A percentile compares a stretch with the other conserved stretches of the same genome.
Conservation (phyloP, 1,140 invertebrate genomes). For the Micrasema longulum region DNA sequence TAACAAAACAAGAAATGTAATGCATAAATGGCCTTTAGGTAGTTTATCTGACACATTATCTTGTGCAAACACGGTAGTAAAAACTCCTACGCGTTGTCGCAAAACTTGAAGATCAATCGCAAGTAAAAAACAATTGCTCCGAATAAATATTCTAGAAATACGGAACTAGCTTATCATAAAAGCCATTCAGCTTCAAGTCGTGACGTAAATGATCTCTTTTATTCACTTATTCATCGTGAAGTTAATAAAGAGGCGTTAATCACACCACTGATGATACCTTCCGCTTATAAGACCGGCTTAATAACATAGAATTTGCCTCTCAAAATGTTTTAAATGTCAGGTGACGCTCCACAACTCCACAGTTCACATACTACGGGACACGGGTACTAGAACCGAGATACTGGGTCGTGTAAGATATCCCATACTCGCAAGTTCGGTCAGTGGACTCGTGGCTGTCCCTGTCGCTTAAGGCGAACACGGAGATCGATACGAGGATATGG, state of each 20-base stretch:
- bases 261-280: constrained; percentile 53
- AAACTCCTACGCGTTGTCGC: too few relatives aligned
- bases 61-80: too few relatives aligned
- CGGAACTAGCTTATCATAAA: constrained; percentile 12
- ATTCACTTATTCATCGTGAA: constrained; percentile 42
- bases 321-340: constrained; percentile 55
- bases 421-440: too few relatives aligned
- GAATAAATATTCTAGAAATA: constrained; percentile 18
- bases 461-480: not conserved
- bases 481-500: constrained; percentile 14
- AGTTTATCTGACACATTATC: too few relatives aligned
- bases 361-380: not conserved
- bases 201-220: constrained; percentile 39
- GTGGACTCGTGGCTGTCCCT: constrained; percentile 2
- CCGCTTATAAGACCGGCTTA: constrained; percentile 49
- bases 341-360: constrained; percentile 30
- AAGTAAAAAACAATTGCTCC: constrained; percentile 17
- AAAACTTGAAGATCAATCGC: not conserved
- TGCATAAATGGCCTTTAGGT: too few relatives aligned
- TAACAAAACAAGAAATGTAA: too few relatives aligned
- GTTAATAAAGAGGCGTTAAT: constrained; percentile 53
- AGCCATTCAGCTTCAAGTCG: constrained; percentile 5
- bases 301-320: constrained; percentile 55
- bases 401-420: too few relatives aligned
- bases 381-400: constrained; percentile 7